Conservation (phyloP, 2,888 invertebrate genomes). For the Philonicus albiceps region DNA sequence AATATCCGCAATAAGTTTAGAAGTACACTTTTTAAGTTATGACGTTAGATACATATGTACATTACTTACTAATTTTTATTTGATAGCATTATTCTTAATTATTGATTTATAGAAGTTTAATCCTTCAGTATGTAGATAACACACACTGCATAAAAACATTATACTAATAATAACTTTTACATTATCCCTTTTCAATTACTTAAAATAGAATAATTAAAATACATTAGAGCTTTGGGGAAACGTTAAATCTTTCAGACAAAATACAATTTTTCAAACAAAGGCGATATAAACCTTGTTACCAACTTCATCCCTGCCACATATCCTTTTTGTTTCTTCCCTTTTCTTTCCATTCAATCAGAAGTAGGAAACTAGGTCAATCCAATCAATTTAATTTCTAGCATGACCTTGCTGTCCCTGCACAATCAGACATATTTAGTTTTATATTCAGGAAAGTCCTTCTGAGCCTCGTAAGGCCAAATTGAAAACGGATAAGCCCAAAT, state of each 20-base stretch:
- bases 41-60: too few species aligned
- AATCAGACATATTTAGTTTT: not conserved
- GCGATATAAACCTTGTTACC: not conserved
- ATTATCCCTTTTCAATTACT: not conserved
- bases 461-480: not conserved
- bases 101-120: too few species aligned
- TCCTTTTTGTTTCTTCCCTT: not conserved
- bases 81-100: too few species aligned
- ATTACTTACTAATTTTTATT: too few species aligned
- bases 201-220: not conserved
- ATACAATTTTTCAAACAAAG: not conserved
- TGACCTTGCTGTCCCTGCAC: not conserved
- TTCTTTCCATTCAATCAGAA: not conserved
- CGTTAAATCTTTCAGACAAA: not conserved
- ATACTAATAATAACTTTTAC: not conserved
- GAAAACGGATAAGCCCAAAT: not conserved
- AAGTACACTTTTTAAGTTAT: too few species aligned
- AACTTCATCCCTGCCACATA: not conserved
- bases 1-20: too few species aligned
- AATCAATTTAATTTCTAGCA: not conserved
- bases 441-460: not conserved
- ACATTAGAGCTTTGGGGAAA: not conserved
- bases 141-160: too few species aligned
- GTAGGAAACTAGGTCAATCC: not conserved
- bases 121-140: too few species aligned